A percentile compares a stretch with the other conserved stretches of the same genome.
Evolutionary conservation across 1,140 invertebrate species (phyloP).

Genomic region (Metopolophium dirhodum): DNA sequence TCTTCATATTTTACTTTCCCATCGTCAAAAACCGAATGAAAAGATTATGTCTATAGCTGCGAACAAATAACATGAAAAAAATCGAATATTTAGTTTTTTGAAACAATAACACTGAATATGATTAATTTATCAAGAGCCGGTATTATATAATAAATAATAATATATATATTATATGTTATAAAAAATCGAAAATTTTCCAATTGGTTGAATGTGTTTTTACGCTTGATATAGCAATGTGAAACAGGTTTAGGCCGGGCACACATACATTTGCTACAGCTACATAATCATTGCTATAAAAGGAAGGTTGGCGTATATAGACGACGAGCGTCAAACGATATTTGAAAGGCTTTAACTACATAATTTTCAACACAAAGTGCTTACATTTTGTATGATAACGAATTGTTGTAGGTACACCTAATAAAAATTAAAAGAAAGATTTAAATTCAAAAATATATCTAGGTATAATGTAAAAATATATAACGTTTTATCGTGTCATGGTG

Average conservation of each 20-base stretch:
- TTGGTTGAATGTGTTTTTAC: not conserved
- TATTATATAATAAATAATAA: not conserved
- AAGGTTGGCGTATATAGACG: not conserved
- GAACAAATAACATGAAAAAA: not conserved
- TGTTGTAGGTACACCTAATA: not conserved
- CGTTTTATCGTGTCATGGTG: not conserved
- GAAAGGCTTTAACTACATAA: not conserved
- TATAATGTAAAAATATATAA: not conserved
- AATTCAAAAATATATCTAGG: not conserved
- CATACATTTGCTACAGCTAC: not conserved
- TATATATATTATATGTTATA: not conserved
- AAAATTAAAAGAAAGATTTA: not conserved
- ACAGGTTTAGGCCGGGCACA: not conserved
- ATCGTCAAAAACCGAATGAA: not conserved
- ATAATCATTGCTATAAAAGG: not conserved
- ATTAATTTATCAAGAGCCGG: not conserved
- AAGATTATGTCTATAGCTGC: not conserved
- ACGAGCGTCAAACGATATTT: not conserved
- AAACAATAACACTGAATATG: not conserved
- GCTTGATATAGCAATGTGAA: not conserved
- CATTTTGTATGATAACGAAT: not conserved
- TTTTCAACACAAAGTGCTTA: not conserved
- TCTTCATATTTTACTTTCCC: not conserved
- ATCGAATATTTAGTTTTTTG: not conserved
- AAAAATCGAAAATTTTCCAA: constrained; percentile 18